Conservation (phyloP, 2,113 vertebrate species). For the Rhinoderma darwinii region DNA sequence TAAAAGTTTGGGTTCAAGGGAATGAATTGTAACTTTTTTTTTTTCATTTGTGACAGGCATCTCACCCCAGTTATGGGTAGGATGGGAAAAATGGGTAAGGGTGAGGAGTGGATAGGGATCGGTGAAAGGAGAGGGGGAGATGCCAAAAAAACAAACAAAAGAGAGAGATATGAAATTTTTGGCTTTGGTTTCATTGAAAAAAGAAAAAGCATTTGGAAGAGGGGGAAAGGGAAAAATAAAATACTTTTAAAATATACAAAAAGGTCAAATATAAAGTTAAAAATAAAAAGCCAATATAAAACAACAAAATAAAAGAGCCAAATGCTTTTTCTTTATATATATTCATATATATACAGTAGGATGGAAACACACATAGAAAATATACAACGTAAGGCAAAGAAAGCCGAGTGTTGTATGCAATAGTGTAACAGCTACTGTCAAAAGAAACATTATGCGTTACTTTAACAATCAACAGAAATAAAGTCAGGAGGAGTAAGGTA, state of each 20-base stretch:
- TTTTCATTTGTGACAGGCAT: conserved; percentile 60
- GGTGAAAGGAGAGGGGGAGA: conserved; percentile 33
- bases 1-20: conserved; percentile 49
- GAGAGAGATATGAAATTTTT: conserved; percentile 55
- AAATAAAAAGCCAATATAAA: background rate
- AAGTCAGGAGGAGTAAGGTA: background rate
- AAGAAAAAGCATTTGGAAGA: conserved; percentile 50
- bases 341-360: conserved; percentile 59
- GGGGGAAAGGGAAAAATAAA: background rate
- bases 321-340: conserved; percentile 61
- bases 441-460: conserved; percentile 40
- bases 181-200: conserved; percentile 57
- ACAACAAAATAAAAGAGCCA: conserved; percentile 3
- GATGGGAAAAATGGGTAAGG: conserved; percentile 7
- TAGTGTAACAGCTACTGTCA: conserved; percentile 53
- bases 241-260: background rate
- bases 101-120: conserved; percentile 4
- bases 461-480: conserved; percentile 11
- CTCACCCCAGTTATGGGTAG: conserved; percentile 12
- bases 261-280: background rate
- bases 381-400: conserved; percentile 59
- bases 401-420: conserved; percentile 57
- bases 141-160: conserved; percentile 58
- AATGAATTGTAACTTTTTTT: background rate
- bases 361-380: conserved; percentile 60